Percentiles rank a stretch among this genome's conserved stretches.
phyloP scores from a whole-genome alignment of 2,797 vertebrate species.

The Phylloscopus collybita region DNA sequence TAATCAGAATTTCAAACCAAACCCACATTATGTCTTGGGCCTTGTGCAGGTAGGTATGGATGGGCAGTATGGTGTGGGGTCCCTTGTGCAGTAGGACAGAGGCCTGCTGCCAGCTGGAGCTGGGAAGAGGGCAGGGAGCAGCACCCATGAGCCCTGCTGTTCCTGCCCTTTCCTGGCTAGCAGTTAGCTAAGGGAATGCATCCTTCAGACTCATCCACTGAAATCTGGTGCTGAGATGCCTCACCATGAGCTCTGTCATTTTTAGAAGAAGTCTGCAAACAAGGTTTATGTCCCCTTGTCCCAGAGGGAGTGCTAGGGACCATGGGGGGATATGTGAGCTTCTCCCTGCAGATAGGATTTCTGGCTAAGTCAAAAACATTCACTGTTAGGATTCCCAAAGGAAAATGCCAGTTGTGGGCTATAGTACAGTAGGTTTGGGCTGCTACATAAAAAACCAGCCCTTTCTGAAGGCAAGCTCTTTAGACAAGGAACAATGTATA shows the following conservation, averaged over 20 bases:
- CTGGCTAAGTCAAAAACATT: neutral
- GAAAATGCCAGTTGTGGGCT: neutral
- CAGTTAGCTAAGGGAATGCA: neutral
- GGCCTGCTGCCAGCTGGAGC: neutral
- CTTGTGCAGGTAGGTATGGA: neutral
- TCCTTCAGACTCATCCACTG: neutral
- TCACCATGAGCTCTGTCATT: neutral
- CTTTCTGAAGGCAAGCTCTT: neutral
- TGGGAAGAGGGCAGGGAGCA: neutral
- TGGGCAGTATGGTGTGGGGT: neutral
- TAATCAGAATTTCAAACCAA: conserved; percentile 42
- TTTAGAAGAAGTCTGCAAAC: neutral
- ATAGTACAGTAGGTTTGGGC: neutral
- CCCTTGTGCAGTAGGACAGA: neutral
- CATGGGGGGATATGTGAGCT: rapidly evolving
- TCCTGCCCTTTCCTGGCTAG: neutral
- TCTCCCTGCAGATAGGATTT: neutral
- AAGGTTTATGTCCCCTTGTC: neutral
- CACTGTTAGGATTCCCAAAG: neutral
- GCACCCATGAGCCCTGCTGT: neutral
- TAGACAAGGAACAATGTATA: neutral
- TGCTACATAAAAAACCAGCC: neutral
- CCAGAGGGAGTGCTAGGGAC: neutral
- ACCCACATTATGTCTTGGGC: neutral
- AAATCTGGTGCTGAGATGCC: neutral